A percentile compares a stretch with the other conserved stretches of the same genome.
These are phyloP conservation scores for Acrocephalus arundinaceus DNA, from an alignment of 2,113 vertebrate species.

Conservation along the genomic window DNA sequence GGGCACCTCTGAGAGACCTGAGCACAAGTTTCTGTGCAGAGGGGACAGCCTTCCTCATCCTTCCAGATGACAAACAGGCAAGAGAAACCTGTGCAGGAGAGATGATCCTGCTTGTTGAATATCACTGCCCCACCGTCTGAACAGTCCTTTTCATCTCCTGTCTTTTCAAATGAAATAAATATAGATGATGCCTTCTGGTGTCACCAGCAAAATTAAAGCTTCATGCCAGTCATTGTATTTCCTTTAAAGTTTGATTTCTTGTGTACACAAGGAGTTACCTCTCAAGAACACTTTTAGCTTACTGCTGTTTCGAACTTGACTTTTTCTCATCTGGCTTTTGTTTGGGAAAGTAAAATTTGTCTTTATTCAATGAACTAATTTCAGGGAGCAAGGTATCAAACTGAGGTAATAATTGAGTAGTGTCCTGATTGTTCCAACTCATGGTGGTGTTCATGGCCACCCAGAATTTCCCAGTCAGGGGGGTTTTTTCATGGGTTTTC, in stretches of 20 bases:
- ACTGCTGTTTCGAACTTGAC: not conserved
- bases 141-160: not conserved
- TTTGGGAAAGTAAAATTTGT: not conserved
- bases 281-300: not conserved
- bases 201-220: not conserved
- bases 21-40: not conserved
- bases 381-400: accelerated
- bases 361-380: not conserved
- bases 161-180: not conserved
- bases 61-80: not conserved
- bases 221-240: not conserved
- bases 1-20: not conserved
- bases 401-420: not conserved
- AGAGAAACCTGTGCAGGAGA: not conserved
- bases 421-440: not conserved
- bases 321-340: not conserved
- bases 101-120: not conserved
- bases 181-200: not conserved
- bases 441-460: not conserved
- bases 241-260: not conserved
- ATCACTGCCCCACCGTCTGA: not conserved
- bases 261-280: not conserved
- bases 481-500: not conserved
- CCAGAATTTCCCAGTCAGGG: not conserved
- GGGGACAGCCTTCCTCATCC: not conserved